phyloP scores from a whole-genome alignment of 92 coral and sea anemone genomes.

The Epizoanthus illoricatus region DNA sequence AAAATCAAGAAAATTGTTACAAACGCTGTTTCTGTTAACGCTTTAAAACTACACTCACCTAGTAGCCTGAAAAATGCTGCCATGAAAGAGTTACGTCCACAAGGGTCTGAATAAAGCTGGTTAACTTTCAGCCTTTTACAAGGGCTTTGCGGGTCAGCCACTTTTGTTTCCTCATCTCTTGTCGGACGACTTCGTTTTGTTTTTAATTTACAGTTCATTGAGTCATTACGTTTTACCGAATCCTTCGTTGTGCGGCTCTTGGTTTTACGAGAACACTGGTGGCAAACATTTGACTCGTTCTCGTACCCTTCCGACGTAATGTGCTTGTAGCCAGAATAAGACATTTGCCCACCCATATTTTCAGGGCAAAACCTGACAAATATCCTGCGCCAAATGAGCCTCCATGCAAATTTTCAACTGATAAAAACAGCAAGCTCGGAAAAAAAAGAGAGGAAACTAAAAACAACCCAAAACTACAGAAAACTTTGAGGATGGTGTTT shows the following conservation, averaged over 20 bases:
- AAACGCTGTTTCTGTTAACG: neutral
- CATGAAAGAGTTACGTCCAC: slow-evolving; percentile 85
- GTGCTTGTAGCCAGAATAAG: slow-evolving; percentile 23
- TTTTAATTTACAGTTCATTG: slow-evolving; percentile 30
- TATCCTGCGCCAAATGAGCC: neutral
- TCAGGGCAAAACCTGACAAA: neutral
- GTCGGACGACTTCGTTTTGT: slow-evolving; percentile 23
- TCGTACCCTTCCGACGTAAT: slow-evolving; percentile 10
- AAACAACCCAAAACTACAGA: neutral
- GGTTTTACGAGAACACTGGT: neutral
- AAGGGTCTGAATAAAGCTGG: slow-evolving; percentile 60
- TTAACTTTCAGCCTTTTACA: slow-evolving; percentile 70
- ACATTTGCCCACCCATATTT: slow-evolving; percentile 41
- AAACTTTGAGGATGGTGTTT: neutral
- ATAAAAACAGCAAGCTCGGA: neutral
- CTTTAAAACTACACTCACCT: slow-evolving; percentile 54
- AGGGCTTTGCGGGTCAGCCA: slow-evolving; percentile 44
- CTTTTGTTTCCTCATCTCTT: slow-evolving; percentile 39
- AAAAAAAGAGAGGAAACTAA: neutral
- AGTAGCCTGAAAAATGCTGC: slow-evolving; percentile 92
- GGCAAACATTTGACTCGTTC: slow-evolving; percentile 12
- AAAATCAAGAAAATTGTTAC: neutral
- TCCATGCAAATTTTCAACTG: neutral
- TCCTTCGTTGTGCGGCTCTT: neutral
- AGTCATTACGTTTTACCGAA: slow-evolving; percentile 40